A percentile compares a stretch with the other conserved stretches of the same genome.
Conservation (phyloP, 2,113 vertebrate genomes). For the Balaeniceps rex region DNA sequence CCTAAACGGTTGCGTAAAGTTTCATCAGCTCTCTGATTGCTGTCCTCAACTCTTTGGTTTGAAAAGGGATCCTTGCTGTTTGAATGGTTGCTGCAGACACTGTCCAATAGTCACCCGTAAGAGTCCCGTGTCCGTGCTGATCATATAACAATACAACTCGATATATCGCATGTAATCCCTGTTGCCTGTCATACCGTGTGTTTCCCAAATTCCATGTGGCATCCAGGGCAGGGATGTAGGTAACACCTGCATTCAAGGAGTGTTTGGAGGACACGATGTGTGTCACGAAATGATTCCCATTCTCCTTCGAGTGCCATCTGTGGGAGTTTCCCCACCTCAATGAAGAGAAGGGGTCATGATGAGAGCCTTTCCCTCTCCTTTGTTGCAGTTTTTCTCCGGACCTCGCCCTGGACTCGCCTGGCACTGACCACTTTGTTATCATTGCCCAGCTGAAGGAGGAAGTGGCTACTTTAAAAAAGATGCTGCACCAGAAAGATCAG, state of each 20-base stretch:
- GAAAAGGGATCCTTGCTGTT: not conserved
- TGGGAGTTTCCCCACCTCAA: not conserved
- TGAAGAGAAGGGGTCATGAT: not conserved
- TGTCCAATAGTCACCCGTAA: not conserved
- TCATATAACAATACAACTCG: not conserved
- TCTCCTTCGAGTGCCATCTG: not conserved
- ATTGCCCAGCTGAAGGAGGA: constrained; percentile 83
- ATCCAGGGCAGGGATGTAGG: not conserved
- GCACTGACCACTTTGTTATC: constrained; percentile 81
- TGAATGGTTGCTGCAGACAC: not conserved
- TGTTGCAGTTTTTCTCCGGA: constrained; percentile 76
- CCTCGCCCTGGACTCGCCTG: constrained; percentile 78
- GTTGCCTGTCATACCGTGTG: not conserved
- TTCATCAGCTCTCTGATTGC: not conserved
- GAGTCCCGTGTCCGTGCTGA: not conserved
- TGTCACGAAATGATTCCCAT: not conserved
- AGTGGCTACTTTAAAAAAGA: constrained; percentile 81
- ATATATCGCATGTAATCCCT: not conserved
- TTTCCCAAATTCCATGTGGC: not conserved
- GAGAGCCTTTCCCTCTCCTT: not conserved
- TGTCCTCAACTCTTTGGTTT: not conserved
- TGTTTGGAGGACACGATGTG: not conserved
- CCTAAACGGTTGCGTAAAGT: not conserved
- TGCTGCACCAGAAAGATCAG: constrained; percentile 83
- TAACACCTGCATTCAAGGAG: too few relatives aligned